phyloP scores from a whole-genome alignment of 2,797 vertebrate genomes.

The Gadopsis marmoratus region DNA sequence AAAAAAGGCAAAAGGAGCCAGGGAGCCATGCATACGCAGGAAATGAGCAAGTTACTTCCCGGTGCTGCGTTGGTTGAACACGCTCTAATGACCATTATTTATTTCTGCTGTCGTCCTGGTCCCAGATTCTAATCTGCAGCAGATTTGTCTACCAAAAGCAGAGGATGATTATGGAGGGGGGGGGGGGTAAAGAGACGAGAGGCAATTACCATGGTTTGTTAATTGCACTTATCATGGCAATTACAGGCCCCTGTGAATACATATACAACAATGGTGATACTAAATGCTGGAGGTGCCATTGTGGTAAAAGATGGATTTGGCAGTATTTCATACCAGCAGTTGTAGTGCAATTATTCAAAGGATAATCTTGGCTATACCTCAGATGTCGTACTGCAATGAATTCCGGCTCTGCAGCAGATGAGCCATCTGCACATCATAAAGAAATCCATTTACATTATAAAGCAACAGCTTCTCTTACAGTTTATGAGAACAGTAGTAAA shows the following conservation, averaged over 20 bases:
- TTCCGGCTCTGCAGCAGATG: constrained; percentile 61
- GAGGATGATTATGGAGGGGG: constrained; percentile 69
- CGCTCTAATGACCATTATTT: constrained; percentile 83
- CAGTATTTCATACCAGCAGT: constrained; percentile 48
- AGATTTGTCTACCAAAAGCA: constrained; percentile 74
- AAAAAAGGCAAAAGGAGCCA: constrained; percentile 32
- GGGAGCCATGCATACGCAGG: constrained; percentile 47
- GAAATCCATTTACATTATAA: constrained; percentile 73
- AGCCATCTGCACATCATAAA: constrained; percentile 72
- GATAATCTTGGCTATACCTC: constrained; percentile 68
- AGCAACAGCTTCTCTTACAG: constrained; percentile 56
- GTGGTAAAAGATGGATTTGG: constrained; percentile 48
- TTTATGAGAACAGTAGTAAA: constrained; percentile 73
- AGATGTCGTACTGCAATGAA: constrained; percentile 57
- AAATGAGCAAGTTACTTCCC: constrained; percentile 72
- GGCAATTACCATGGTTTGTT: constrained; percentile 78
- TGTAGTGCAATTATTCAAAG: constrained; percentile 65
- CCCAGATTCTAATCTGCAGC: constrained; percentile 71
- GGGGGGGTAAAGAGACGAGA: constrained; percentile 19
- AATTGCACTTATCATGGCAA: constrained; percentile 80
- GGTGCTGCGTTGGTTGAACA: constrained; percentile 65
- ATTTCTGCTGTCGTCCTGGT: constrained; percentile 77
- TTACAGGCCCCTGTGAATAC: constrained; percentile 69
- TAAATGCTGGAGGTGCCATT: constrained; percentile 44
- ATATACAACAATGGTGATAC: constrained; percentile 62